Percentiles rank a stretch among this genome's conserved stretches.
Conservation (phyloP, 1,140 invertebrate species). For the Hypsibius dujardini region DNA sequence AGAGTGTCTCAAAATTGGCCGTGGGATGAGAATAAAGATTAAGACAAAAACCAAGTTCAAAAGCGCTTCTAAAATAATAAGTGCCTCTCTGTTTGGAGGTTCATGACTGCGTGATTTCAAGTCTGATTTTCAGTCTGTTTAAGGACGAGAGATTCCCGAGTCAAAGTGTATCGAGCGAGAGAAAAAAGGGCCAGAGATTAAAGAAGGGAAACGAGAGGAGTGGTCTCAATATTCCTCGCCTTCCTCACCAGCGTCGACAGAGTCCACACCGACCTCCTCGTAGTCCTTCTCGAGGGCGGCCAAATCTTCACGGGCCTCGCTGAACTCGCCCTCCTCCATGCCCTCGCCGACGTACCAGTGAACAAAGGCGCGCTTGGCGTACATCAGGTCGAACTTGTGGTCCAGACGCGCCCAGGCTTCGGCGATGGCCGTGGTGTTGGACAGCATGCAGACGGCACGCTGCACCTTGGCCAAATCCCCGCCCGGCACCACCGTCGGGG, state of each 20-base stretch:
- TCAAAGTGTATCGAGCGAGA: too few relatives aligned
- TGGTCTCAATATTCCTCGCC: slow-evolving; percentile 39
- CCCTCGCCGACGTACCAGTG: slow-evolving; percentile 57
- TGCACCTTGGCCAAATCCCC: slow-evolving; percentile 43
- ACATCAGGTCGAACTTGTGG: slow-evolving; percentile 65
- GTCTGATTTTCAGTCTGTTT: too few relatives aligned
- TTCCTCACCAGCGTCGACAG: slow-evolving; percentile 33
- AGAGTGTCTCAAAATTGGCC: too few relatives aligned
- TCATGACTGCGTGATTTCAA: too few relatives aligned
- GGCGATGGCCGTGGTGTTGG: slow-evolving; percentile 61
- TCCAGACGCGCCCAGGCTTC: slow-evolving; percentile 58
- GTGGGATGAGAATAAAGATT: too few relatives aligned
- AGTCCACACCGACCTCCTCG: slow-evolving; percentile 47
- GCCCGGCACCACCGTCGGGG: slow-evolving; percentile 51
- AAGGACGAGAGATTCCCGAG: too few relatives aligned
- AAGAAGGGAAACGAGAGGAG: too few relatives aligned
- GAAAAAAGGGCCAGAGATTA: background rate
- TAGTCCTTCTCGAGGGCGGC: slow-evolving; percentile 47
- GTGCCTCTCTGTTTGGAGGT: too few relatives aligned
- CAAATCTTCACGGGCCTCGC: slow-evolving; percentile 51
- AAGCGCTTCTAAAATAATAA: too few relatives aligned
- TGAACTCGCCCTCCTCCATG: slow-evolving; percentile 58
- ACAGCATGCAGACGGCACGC: slow-evolving; percentile 54
- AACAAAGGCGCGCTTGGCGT: slow-evolving; percentile 57
- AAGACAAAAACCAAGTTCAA: too few relatives aligned